phyloP scores from a whole-genome alignment of 2,797 vertebrate species.

The Iguana delicatissima region DNA sequence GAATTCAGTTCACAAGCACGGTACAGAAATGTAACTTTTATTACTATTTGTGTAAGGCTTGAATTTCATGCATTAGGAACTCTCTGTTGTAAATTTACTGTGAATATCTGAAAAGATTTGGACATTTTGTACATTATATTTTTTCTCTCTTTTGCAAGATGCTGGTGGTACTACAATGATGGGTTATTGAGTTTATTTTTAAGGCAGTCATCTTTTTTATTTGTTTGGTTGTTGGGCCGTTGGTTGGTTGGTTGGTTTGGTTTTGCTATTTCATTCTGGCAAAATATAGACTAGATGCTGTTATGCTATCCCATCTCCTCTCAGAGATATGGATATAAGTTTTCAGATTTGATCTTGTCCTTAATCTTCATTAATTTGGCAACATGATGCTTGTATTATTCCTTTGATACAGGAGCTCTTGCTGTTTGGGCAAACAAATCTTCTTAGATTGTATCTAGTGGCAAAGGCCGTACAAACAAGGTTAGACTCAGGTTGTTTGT shows the following conservation, averaged over 20 bases:
- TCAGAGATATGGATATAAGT: neutral
- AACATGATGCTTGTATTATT: conserved; percentile 9
- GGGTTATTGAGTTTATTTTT: conserved; percentile 21
- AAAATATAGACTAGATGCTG: neutral
- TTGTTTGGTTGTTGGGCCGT: neutral
- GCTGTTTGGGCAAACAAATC: neutral
- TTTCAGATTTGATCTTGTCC: neutral
- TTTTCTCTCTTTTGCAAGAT: too few relatives aligned
- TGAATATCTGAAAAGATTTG: too few relatives aligned
- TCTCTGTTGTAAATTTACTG: too few relatives aligned
- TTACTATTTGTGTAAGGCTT: neutral
- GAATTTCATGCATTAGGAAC: neutral
- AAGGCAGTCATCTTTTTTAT: too few relatives aligned
- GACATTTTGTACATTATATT: too few relatives aligned
- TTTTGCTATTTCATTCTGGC: neutral
- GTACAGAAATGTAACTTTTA: too few relatives aligned
- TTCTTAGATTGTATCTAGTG: neutral
- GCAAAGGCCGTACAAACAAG: neutral
- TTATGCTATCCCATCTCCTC: neutral
- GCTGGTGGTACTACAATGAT: too few relatives aligned
- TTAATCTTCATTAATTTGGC: conserved; percentile 4
- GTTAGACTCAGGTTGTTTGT: conserved; percentile 30
- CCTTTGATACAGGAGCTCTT: neutral
- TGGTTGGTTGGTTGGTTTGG: too few relatives aligned
- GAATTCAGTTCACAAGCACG: neutral